These are phyloP conservation scores for Crotophaga sulcirostris DNA, from an alignment of 2,113 vertebrate genomes.

Conservation along the genomic window DNA sequence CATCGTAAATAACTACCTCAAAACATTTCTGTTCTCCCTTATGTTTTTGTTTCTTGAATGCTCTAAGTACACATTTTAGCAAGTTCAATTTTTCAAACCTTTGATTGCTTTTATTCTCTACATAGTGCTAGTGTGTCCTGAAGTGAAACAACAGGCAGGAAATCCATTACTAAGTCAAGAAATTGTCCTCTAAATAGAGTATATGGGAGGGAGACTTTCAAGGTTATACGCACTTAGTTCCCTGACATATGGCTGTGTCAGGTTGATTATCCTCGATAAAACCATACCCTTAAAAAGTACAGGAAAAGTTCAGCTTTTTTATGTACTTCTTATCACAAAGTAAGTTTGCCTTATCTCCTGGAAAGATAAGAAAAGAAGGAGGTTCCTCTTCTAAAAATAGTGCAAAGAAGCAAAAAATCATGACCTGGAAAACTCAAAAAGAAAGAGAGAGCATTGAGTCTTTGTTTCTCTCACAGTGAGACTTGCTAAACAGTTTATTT, in stretches of 20 bases:
- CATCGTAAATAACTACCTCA: not conserved
- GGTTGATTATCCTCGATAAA: not conserved
- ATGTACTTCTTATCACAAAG: not conserved
- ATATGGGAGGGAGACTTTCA: not conserved
- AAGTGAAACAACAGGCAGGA: not conserved
- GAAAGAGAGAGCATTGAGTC: not conserved
- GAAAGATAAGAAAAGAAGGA: not conserved
- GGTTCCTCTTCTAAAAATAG: not conserved
- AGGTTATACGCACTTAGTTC: not conserved
- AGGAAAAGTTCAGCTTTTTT: not conserved
- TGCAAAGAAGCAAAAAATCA: not conserved
- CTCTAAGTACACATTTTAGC: not conserved
- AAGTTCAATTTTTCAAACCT: not conserved
- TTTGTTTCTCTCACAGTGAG: not conserved
- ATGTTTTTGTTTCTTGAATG: slow-evolving; percentile 3
- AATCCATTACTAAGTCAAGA: slow-evolving; percentile 1
- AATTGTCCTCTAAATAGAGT: not conserved
- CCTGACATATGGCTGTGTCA: slow-evolving; percentile 38
- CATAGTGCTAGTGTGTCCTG: not conserved
- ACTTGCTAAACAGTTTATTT: not conserved
- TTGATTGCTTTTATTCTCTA: not conserved
- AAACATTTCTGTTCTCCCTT: not conserved
- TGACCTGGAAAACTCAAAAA: slow-evolving; percentile 9
- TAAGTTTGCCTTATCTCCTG: not conserved
- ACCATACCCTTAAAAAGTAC: not conserved